A percentile compares a stretch with the other conserved stretches of the same genome.
Conservation (phyloP, 2,888 invertebrate species). For the Tineola bisselliella region DNA sequence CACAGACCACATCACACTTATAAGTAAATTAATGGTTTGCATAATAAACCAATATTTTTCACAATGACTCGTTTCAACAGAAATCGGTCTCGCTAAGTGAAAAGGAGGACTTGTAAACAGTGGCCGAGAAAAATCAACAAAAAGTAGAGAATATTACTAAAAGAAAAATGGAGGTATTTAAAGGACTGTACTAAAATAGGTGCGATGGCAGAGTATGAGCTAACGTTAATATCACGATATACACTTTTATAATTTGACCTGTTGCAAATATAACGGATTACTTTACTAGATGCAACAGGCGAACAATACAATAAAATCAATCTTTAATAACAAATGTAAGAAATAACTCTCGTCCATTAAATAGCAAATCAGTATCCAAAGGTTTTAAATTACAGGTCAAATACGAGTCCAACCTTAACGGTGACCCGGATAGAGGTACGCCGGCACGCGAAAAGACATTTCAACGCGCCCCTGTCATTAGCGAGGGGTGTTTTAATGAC, state of each 20-base stretch:
- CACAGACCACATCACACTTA: not conserved
- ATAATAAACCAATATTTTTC: not conserved
- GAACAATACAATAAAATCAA: too few relatives aligned
- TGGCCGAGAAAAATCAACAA: conserved; percentile 7
- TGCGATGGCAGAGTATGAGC: not conserved
- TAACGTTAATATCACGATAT: not conserved
- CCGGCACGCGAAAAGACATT: conserved; percentile 14
- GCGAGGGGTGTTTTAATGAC: conserved; percentile 11
- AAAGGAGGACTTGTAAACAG: not conserved
- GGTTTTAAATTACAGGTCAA: not conserved
- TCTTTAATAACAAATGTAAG: too few relatives aligned
- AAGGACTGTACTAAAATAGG: not conserved
- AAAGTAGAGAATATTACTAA: conserved; percentile 2
- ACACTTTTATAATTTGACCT: not conserved
- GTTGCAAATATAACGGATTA: not conserved
- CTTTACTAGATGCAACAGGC: too few relatives aligned
- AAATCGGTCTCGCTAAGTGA: not conserved
- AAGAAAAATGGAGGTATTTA: not conserved
- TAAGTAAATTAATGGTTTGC: not conserved
- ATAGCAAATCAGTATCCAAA: not conserved
- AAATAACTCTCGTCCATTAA: too few relatives aligned
- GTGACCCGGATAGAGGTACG: conserved; percentile 13
- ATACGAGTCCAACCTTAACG: not conserved
- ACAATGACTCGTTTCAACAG: not conserved
- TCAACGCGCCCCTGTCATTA: conserved; percentile 15